Conservation (phyloP, 2,797 vertebrate genomes). For the Dendrocincla fuliginosa region DNA sequence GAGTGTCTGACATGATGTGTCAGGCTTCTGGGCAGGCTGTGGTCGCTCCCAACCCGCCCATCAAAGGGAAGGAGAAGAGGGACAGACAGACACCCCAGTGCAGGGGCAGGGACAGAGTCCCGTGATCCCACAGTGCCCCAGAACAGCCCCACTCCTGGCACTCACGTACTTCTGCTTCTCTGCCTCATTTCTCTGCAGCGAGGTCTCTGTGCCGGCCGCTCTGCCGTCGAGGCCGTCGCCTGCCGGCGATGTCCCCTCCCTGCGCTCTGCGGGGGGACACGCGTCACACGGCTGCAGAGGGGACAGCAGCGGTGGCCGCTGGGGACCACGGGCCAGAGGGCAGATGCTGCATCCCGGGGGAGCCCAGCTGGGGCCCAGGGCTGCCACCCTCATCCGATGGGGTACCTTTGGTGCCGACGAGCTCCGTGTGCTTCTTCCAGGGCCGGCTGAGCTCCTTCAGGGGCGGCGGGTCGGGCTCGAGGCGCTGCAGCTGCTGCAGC, state of each 20-base stretch:
- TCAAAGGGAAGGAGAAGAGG: neutral
- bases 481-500: constrained; percentile 86
- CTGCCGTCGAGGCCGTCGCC: constrained; percentile 80
- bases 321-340: neutral
- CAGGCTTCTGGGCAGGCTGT: fast-evolving
- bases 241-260: constrained; percentile 73
- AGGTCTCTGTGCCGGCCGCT: constrained; percentile 76
- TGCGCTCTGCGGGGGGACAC: constrained; percentile 73
- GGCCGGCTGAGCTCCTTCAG: constrained; percentile 81
- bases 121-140: fast-evolving
- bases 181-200: constrained; percentile 83
- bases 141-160: fast-evolving
- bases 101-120: fast-evolving
- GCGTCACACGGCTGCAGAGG: neutral
- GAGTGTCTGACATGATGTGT: fast-evolving
- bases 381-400: fast-evolving
- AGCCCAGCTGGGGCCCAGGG: fast-evolving
- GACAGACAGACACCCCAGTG: fast-evolving
- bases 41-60: fast-evolving
- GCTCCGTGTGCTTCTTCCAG: constrained; percentile 88
- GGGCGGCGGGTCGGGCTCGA: constrained; percentile 76
- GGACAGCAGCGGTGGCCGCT: neutral
- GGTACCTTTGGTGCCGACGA: constrained; percentile 84
- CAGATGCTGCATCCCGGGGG: neutral
- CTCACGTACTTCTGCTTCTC: constrained; percentile 85